phyloP scores from a whole-genome alignment of 2,888 invertebrate species.

The Dysmachus trigonus region DNA sequence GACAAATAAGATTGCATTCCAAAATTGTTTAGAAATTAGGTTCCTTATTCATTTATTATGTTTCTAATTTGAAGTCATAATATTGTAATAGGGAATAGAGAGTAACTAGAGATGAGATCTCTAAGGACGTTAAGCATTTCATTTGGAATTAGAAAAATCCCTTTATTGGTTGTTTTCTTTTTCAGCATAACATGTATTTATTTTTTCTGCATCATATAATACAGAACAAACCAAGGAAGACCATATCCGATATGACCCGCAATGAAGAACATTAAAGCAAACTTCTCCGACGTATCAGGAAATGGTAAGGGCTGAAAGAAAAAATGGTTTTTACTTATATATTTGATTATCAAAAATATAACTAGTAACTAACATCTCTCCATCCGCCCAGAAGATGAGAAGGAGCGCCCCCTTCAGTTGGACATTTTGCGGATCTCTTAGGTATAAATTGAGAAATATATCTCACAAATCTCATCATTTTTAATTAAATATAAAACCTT shows the following conservation, averaged over 20 bases:
- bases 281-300: not conserved
- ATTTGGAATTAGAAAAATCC: too few relatives aligned
- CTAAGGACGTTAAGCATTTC: too few relatives aligned
- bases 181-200: not conserved
- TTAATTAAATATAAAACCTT: not conserved
- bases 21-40: too few relatives aligned
- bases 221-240: not conserved
- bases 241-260: not conserved
- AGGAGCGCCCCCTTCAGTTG: not conserved
- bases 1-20: too few relatives aligned
- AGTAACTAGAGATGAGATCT: too few relatives aligned
- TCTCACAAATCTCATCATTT: not conserved
- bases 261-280: not conserved
- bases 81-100: too few relatives aligned
- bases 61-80: too few relatives aligned
- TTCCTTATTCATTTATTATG: too few relatives aligned
- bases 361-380: not conserved
- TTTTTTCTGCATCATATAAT: not conserved
- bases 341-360: not conserved
- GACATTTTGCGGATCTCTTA: not conserved
- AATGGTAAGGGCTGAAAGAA: slow-evolving; percentile 5
- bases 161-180: not conserved
- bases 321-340: not conserved
- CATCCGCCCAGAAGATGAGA: not conserved
- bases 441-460: not conserved